phyloP scores from a whole-genome alignment of 1,140 invertebrate species.

The Coelopa frigida region DNA sequence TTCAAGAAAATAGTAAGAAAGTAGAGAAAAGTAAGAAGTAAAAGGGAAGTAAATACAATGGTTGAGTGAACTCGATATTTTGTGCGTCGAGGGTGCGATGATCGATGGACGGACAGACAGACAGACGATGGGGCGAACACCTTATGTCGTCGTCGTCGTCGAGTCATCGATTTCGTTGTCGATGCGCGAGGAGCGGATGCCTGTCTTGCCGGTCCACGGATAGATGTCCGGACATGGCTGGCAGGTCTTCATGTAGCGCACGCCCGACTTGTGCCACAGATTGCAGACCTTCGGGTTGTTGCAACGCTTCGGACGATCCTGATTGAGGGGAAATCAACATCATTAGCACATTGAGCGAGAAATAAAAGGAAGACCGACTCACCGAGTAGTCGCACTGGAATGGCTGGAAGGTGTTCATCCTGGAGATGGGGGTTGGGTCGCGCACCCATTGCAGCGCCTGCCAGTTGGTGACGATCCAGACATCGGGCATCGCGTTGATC shows the following conservation, averaged over 20 bases:
- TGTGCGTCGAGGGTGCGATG: too few relatives aligned
- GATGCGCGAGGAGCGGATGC: constrained; percentile 76
- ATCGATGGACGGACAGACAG: too few relatives aligned
- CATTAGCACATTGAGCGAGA: too few relatives aligned
- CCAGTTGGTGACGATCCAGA: constrained; percentile 88
- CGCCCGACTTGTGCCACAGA: constrained; percentile 88
- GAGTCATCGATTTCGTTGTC: constrained; percentile 60
- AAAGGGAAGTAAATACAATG: too few relatives aligned
- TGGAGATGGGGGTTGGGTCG: constrained; percentile 74
- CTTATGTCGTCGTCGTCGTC: too few relatives aligned
- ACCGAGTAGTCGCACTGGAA: constrained; percentile 83
- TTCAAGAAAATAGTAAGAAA: too few relatives aligned
- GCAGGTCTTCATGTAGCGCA: constrained; percentile 88
- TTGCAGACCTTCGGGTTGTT: constrained; percentile 91
- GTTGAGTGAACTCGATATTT: constrained; percentile 13
- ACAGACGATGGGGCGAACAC: too few relatives aligned
- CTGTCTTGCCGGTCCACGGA: constrained; percentile 88
- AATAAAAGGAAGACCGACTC: constrained; percentile 33
- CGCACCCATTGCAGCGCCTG: constrained; percentile 88
- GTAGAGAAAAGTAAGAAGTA: too few relatives aligned
- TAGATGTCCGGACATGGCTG: constrained; percentile 87
- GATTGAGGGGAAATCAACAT: background rate
- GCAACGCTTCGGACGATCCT: constrained; percentile 84
- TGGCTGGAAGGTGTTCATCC: constrained; percentile 75
- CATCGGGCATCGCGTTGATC: constrained; percentile 82